These are phyloP conservation scores for Rhynchopsitta pachyrhyncha DNA, from an alignment of 2,113 vertebrate genomes.

Conservation along the genomic window DNA sequence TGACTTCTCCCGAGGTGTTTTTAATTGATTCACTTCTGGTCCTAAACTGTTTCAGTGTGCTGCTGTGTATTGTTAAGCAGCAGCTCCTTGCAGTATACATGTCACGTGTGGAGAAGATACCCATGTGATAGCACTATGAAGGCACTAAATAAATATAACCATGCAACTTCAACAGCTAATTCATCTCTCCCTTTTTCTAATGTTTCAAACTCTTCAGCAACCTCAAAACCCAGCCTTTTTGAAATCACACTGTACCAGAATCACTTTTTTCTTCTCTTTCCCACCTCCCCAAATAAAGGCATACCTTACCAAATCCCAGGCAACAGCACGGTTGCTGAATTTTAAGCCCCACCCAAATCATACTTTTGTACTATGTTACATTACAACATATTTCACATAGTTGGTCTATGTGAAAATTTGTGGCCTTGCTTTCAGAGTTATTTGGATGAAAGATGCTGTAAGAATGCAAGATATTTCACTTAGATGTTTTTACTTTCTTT, in stretches of 20 bases:
- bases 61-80: neutral
- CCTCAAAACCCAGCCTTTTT: neutral
- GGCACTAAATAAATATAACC: neutral
- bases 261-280: neutral
- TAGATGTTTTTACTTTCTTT: neutral
- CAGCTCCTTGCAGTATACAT: neutral
- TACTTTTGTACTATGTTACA: neutral
- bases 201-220: neutral
- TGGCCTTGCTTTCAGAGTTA: neutral
- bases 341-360: neutral
- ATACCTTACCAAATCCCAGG: neutral
- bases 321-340: neutral
- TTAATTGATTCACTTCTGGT: conserved; percentile 8
- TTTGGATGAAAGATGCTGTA: neutral
- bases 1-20: neutral
- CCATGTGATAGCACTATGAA: neutral
- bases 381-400: neutral
- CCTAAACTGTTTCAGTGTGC: neutral
- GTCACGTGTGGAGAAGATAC: neutral
- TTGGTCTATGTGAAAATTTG: neutral
- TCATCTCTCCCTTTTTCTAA: neutral
- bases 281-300: neutral
- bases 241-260: neutral
- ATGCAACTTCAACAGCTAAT: neutral
- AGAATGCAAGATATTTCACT: neutral